Conservation (phyloP, 1,140 invertebrate genomes). For the Nylanderia fulva region DNA sequence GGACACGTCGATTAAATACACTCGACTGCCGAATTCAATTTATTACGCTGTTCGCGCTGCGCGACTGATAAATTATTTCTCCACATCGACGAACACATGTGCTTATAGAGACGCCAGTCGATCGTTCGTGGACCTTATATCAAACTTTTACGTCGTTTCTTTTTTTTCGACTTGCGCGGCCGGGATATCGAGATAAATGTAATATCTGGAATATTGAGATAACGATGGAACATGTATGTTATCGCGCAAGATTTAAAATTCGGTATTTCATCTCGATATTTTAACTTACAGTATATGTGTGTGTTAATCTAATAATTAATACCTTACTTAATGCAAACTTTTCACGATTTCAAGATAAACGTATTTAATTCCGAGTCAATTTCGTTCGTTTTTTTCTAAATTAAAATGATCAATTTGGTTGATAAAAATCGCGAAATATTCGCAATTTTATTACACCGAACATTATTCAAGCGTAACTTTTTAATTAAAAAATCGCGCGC, state of each 20-base stretch:
- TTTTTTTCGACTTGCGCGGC: neutral
- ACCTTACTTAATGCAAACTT: neutral
- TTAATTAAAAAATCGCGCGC: conserved; percentile 32
- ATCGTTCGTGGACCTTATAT: conserved; percentile 32
- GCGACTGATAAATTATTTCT: conserved; percentile 42
- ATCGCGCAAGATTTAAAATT: neutral
- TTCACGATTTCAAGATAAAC: neutral
- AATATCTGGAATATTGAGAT: neutral
- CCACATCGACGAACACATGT: no score
- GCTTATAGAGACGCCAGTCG: neutral
- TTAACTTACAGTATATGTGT: neutral
- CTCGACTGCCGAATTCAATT: conserved; percentile 56
- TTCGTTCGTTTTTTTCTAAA: neutral
- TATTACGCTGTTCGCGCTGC: conserved; percentile 26
- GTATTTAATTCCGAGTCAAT: neutral
- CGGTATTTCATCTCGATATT: neutral
- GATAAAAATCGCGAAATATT: neutral
- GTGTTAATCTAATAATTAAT: conserved; percentile 18
- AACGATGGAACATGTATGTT: neutral
- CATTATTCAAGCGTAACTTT: conserved; percentile 14
- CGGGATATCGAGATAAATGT: neutral
- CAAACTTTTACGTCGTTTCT: neutral
- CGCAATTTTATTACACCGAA: neutral
- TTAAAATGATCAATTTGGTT: neutral
- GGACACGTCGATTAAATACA: neutral